phyloP scores from a whole-genome alignment of 2,888 invertebrate species.

The Pyrrhosoma nymphula region DNA sequence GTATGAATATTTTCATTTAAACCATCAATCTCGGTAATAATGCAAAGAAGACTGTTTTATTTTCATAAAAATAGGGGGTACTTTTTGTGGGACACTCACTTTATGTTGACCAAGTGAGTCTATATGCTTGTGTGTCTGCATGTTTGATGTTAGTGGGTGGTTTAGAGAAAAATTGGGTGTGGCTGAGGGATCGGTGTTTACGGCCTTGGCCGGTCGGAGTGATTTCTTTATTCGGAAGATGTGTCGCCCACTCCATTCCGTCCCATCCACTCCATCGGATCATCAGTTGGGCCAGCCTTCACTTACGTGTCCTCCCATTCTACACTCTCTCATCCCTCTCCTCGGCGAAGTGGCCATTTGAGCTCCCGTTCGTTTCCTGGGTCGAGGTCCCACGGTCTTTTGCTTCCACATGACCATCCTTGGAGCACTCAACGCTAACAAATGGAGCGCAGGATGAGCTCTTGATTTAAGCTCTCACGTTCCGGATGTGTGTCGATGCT shows the following conservation, averaged over 20 bases:
- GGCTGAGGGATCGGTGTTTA: slow-evolving; percentile 6
- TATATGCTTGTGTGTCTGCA: too few relatives aligned
- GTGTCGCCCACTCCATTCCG: not conserved
- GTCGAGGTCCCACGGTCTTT: not conserved
- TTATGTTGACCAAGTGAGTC: too few relatives aligned
- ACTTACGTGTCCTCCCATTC: not conserved
- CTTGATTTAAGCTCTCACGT: not conserved
- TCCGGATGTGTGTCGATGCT: not conserved
- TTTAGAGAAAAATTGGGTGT: not conserved
- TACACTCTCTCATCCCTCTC: not conserved
- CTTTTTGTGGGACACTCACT: too few relatives aligned
- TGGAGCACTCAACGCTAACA: not conserved
- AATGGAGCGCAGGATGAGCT: not conserved
- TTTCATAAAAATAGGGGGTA: too few relatives aligned
- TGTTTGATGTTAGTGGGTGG: not conserved
- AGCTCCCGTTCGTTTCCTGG: not conserved
- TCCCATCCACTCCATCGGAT: not conserved
- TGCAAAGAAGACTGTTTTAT: too few relatives aligned
- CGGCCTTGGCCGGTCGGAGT: not conserved
- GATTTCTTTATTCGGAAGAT: not conserved
- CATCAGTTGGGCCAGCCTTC: not conserved
- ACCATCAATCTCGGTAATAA: too few relatives aligned
- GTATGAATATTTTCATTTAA: too few relatives aligned
- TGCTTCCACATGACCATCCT: not conserved
- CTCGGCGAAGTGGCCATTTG: not conserved